Percentiles rank a stretch among this genome's conserved stretches.
Conservation (phyloP, 2,797 vertebrate species). For the Dromococcyx pavoninus region DNA sequence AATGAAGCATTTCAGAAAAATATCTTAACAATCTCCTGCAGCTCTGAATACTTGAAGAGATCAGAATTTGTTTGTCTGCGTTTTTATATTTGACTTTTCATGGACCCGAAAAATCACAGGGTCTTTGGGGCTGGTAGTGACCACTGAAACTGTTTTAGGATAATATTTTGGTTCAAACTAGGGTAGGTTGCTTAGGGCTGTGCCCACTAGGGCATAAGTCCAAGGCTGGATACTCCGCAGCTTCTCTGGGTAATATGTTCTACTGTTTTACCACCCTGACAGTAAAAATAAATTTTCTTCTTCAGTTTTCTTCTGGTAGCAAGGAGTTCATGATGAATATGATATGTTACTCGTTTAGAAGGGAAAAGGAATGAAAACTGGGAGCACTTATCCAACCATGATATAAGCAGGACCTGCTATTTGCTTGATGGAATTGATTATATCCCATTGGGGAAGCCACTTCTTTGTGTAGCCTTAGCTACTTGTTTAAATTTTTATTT, state of each 20-base stretch:
- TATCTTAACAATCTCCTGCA: background rate
- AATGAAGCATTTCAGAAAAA: background rate
- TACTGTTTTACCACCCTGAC: background rate
- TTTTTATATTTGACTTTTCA: background rate
- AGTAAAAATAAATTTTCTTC: background rate
- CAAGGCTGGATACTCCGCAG: background rate
- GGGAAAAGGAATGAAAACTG: background rate
- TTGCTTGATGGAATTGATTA: background rate
- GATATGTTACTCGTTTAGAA: background rate
- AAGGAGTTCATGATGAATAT: background rate
- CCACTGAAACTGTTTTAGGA: background rate
- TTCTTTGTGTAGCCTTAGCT: background rate
- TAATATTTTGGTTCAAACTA: background rate
- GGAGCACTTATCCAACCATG: background rate
- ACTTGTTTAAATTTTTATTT: background rate
- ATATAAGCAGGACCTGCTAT: background rate
- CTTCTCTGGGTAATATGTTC: background rate
- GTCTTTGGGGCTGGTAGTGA: background rate
- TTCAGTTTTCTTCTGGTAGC: background rate
- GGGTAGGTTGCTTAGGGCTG: background rate
- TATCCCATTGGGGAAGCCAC: background rate
- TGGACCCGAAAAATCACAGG: background rate
- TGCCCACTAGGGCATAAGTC: background rate
- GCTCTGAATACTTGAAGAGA: background rate
- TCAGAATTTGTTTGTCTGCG: background rate